These are phyloP conservation scores for Thera obeliscata DNA, from an alignment of 2,888 invertebrate genomes.

Conservation along the genomic window DNA sequence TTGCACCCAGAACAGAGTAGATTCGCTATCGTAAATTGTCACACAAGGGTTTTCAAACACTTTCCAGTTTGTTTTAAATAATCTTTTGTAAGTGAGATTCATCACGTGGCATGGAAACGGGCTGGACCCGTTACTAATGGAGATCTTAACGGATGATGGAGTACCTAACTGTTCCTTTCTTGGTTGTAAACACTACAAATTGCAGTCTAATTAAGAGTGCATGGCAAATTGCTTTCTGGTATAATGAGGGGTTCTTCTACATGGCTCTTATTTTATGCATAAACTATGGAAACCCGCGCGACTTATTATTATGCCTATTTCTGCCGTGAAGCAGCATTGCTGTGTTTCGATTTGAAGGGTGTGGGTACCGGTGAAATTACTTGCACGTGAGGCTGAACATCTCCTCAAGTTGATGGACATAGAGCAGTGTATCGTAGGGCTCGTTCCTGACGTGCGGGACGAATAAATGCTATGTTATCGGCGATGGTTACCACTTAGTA, in stretches of 20 bases:
- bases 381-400: too few relatives aligned
- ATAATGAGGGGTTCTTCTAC: background rate
- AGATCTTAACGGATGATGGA: constrained; percentile 30
- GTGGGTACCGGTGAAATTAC: too few relatives aligned
- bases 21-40: too few relatives aligned
- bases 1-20: too few relatives aligned
- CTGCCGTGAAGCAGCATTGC: too few relatives aligned
- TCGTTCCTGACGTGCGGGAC: too few relatives aligned
- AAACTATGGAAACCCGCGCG: background rate
- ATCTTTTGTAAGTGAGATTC: background rate
- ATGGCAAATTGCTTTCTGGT: constrained; percentile 5
- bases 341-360: too few relatives aligned
- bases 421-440: too few relatives aligned
- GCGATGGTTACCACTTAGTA: too few relatives aligned
- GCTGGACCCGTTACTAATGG: constrained; percentile 22
- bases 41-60: too few relatives aligned
- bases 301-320: background rate
- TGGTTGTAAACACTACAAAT: constrained; percentile 24
- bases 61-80: background rate
- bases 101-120: background rate
- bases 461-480: too few relatives aligned
- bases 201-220: constrained; percentile 15
- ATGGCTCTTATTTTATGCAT: background rate
- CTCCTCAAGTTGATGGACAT: too few relatives aligned
- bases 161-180: constrained; percentile 22